Conservation (phyloP, 1,140 invertebrate species). For the Magallana angulata region DNA sequence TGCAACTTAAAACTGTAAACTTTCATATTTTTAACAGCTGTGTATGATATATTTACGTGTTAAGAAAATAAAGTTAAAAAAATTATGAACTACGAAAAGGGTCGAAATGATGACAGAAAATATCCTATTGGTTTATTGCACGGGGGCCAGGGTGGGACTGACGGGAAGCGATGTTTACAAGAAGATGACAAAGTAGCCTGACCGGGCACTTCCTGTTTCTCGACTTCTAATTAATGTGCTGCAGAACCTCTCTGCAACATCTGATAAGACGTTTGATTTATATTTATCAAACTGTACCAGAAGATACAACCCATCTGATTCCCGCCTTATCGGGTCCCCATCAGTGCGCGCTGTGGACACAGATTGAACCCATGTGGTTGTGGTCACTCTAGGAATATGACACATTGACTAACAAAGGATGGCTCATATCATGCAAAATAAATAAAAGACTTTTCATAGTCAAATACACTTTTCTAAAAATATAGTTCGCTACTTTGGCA, state of each 20-base stretch:
- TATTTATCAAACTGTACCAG: constrained; percentile 15
- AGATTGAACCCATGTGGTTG: background rate
- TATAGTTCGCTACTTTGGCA: too few species aligned
- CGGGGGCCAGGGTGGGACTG: background rate
- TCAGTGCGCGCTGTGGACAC: background rate
- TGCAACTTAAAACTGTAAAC: background rate
- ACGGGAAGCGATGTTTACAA: constrained; percentile 15
- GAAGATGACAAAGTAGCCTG: constrained; percentile 6
- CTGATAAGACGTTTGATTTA: constrained; percentile 34
- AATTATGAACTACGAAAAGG: background rate
- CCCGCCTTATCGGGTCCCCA: constrained; percentile 4
- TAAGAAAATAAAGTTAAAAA: background rate
- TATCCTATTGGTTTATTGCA: background rate
- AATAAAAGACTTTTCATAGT: too few species aligned
- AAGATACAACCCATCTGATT: constrained; percentile 31
- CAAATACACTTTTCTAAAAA: too few species aligned
- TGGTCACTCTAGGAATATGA: background rate
- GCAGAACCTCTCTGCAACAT: constrained; percentile 22
- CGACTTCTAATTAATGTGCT: constrained; percentile 24
- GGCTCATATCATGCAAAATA: too few species aligned
- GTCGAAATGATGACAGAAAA: background rate
- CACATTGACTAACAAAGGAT: too few species aligned
- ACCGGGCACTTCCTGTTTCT: constrained; percentile 5
- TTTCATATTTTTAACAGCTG: background rate
- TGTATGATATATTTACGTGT: background rate